Base-by-base conservation (phyloP, 2,113 vertebrate species). In the Pachyramphus minor region DNA sequence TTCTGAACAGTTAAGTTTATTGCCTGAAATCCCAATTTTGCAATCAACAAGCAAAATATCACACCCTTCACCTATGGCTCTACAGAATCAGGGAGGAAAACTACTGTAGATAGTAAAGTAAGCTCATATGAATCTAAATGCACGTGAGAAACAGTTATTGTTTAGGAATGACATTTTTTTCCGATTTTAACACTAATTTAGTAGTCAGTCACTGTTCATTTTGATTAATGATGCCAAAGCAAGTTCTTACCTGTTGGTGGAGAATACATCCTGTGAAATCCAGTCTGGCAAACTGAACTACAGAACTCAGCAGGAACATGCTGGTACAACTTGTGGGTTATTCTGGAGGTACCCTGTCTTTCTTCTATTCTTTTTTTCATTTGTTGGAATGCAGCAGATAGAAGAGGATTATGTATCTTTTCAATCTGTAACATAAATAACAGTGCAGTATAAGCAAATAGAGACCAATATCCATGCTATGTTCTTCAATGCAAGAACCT, bases 191-290 rank as follows among this genome's bases (percentile, higher is more conserved):
- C 41, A n/a, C 21, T 63, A 30, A 30, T 87, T 66, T 12, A 71
- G 35, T 25, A 88, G 35, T 73, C 15, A 31, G 33, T 66, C 41
- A 55, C 9, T 74, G 22, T 87, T 76, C 12, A 13, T 90, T 89
- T 73, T 84, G n/a, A 63, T 55, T 67, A 81, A 92, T 93, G 68
- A 81, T 35, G 28, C 42, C 49, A 84, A 68, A 86, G 41, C 31
- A 67, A 66, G 16, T 50, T 89, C 87, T 47, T 98, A 99, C 99
- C 98, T 28, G 78, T 14, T 50, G 98, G 97, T 71, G 96, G 79
- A 0, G 98, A 98, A 30, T 97, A 98, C 56, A 97, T 94, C 69
- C 98, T 98, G 53, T 99, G 98, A 97, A 98, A 99, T 63, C 99
- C 99, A 33, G 98, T 95, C 8, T 83, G 97, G 94, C 98, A 97